Evolutionary conservation across 2,797 vertebrate genomes (phyloP).

Genomic region (Gastrophryne carolinensis): DNA sequence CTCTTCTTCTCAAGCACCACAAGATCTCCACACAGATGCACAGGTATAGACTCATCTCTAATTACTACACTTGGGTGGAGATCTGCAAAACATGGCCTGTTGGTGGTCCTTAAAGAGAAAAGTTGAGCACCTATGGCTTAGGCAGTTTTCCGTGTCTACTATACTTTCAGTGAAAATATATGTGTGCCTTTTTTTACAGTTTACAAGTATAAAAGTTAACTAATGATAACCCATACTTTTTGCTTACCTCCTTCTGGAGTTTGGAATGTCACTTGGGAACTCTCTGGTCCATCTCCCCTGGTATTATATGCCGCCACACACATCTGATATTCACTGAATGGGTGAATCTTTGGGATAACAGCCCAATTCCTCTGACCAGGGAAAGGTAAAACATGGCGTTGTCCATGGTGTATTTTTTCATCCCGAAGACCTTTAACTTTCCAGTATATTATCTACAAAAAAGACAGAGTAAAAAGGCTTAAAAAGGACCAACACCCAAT

Average conservation of each 20-base stretch:
- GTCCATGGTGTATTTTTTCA: conserved; percentile 75
- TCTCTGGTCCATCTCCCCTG: conserved; percentile 88
- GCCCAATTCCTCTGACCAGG: conserved; percentile 76
- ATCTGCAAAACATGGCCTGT: no score
- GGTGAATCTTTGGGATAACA: conserved; percentile 79
- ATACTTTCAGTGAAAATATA: no score
- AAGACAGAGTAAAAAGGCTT: background rate
- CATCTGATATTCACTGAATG: conserved; percentile 89
- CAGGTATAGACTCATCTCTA: no score
- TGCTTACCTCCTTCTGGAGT: conserved; percentile 95
- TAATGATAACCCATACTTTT: background rate
- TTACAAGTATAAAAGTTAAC: no score
- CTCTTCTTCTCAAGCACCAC: no score
- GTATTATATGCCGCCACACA: conserved; percentile 88
- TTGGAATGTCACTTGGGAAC: conserved; percentile 80
- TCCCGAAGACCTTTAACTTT: conserved; percentile 80
- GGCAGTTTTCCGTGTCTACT: no score
- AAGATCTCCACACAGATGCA: no score
- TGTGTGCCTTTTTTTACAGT: no score
- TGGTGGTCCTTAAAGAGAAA: no score
- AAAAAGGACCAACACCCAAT: no score
- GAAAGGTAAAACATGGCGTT: conserved; percentile 77
- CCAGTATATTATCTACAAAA: conserved; percentile 88
- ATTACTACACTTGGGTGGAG: no score
- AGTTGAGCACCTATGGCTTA: no score